These are phyloP conservation scores for Arctia plantaginis DNA, from an alignment of 2,888 invertebrate species.

Conservation along the genomic window DNA sequence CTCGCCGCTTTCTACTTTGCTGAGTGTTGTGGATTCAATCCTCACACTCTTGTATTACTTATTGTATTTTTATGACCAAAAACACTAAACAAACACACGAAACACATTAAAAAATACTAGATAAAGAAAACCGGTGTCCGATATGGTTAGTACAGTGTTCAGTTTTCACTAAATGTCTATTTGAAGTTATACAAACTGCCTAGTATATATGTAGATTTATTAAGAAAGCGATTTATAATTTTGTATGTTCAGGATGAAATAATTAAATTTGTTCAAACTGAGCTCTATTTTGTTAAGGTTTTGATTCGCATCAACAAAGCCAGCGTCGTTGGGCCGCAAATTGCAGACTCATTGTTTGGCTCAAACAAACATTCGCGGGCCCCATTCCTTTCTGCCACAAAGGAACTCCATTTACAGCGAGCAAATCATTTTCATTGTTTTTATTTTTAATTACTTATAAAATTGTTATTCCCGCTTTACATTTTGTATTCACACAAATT, in stretches of 20 bases:
- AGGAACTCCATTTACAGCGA: conserved; percentile 77
- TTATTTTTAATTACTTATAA: conserved; percentile 66
- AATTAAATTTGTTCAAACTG: conserved; percentile 68
- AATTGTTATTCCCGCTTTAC: conserved; percentile 32
- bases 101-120: too few relatives aligned
- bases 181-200: neutral
- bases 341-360: conserved; percentile 83
- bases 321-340: conserved; percentile 77
- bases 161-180: neutral
- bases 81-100: too few relatives aligned
- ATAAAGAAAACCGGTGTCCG: too few relatives aligned
- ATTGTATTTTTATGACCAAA: too few relatives aligned
- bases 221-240: conserved; percentile 47
- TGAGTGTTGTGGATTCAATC: too few relatives aligned
- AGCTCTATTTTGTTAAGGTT: conserved; percentile 76
- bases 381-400: conserved; percentile 77
- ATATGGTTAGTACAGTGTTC: neutral
- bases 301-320: conserved; percentile 80
- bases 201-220: neutral
- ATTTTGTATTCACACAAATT: conserved; percentile 24
- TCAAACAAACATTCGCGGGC: conserved; percentile 79
- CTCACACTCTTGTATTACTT: too few relatives aligned
- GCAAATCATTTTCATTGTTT: conserved; percentile 76
- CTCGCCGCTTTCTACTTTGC: too few relatives aligned
- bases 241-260: conserved; percentile 58